Percentiles rank a stretch among this genome's conserved stretches.
phyloP scores from a whole-genome alignment of 2,888 invertebrate genomes.

The Abscondita cerata region DNA sequence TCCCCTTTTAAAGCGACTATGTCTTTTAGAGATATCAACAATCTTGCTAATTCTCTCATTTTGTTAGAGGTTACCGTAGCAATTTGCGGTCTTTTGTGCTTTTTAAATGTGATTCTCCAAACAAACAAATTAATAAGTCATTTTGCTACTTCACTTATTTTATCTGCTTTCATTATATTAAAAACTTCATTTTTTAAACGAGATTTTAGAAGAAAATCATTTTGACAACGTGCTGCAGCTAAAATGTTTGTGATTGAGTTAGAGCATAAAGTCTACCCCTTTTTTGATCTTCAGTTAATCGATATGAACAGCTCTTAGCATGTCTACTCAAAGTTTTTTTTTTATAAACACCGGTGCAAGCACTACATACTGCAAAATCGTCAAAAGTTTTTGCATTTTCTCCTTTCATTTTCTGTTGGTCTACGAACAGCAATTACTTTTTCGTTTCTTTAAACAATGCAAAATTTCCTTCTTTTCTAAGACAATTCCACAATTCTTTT shows the following conservation, averaged over 20 bases:
- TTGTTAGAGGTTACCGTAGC: constrained; percentile 11
- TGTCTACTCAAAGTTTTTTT: constrained; percentile 15
- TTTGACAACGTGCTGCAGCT: constrained; percentile 13
- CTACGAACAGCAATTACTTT: constrained; percentile 14
- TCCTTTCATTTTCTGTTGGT: constrained; percentile 14
- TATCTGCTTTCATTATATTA: constrained; percentile 8
- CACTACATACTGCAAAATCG: constrained; percentile 11
- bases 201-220: constrained; percentile 13
- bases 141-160: constrained; percentile 20
- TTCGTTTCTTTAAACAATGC: constrained; percentile 6
- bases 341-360: constrained; percentile 10
- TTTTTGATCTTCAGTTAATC: constrained; percentile 4
- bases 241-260: constrained; percentile 15
- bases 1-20: constrained; percentile 5
- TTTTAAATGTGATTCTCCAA: constrained; percentile 17
- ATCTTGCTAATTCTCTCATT: constrained; percentile 10
- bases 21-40: constrained; percentile 10
- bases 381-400: constrained; percentile 6
- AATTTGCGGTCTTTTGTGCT: constrained; percentile 9
- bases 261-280: constrained; percentile 8
- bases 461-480: constrained; percentile 20
- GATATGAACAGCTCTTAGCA: neutral
- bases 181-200: constrained; percentile 12
- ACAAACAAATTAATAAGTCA: constrained; percentile 20
- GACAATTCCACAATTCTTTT: constrained; percentile 9